Evolutionary conservation across 2,888 invertebrate genomes (phyloP).

Genomic region (Melipona bicolor): DNA sequence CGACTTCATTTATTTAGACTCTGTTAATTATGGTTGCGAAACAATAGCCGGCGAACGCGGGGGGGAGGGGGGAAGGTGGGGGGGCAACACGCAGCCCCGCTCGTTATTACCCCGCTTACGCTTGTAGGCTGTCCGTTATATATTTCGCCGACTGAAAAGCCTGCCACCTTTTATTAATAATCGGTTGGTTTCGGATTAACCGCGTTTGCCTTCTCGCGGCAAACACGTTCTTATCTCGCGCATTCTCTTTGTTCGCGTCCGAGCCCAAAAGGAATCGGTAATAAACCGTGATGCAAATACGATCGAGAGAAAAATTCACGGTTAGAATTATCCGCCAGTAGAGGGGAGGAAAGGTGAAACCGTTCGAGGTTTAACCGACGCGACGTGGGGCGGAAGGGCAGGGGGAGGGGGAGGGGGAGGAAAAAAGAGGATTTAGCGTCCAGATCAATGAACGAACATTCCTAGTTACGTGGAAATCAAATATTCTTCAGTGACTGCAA

Average conservation of each 20-base stretch:
- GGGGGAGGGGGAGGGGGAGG: no score
- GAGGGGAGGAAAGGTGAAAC: neutral
- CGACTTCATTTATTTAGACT: slow-evolving; percentile 51
- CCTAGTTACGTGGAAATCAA: slow-evolving; percentile 77
- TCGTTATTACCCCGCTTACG: neutral
- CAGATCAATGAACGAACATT: slow-evolving; percentile 55
- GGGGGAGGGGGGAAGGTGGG: accelerated
- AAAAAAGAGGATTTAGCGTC: slow-evolving; percentile 44
- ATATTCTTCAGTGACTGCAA: slow-evolving; percentile 80
- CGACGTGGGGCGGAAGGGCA: neutral
- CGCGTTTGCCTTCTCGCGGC: neutral
- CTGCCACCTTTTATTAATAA: neutral
- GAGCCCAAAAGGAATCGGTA: neutral
- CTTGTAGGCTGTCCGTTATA: neutral
- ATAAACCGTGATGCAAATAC: neutral
- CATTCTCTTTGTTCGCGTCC: neutral
- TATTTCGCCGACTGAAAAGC: slow-evolving; percentile 8
- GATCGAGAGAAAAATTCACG: neutral
- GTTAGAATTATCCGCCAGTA: neutral
- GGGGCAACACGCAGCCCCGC: neutral
- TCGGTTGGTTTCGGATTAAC: neutral
- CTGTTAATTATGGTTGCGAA: slow-evolving; percentile 43
- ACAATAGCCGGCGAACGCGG: slow-evolving; percentile 26
- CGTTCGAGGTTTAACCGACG: neutral
- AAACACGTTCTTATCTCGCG: neutral